Conservation (phyloP, 2,113 vertebrate genomes). For the Dermatemys mawii region DNA sequence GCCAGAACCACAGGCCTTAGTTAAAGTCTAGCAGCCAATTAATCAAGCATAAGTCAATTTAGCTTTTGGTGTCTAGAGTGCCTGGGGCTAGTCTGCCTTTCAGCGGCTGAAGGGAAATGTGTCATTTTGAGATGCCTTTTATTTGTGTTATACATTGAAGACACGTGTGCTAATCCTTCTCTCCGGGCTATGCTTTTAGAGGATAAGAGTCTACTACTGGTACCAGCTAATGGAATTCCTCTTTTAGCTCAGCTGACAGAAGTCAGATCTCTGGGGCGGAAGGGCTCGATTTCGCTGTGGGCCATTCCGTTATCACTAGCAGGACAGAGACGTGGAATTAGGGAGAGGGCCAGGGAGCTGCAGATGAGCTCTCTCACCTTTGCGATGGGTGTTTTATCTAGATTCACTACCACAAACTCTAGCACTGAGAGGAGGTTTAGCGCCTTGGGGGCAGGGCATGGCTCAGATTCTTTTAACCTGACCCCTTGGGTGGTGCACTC, state of each 20-base stretch:
- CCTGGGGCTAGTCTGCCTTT: not conserved
- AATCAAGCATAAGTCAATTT: not conserved
- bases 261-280: not conserved
- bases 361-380: not conserved
- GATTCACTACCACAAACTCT: not conserved
- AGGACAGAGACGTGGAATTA: not conserved
- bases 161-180: not conserved
- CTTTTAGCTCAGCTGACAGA: not conserved
- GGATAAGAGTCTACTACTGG: not conserved
- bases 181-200: not conserved
- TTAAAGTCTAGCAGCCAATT: not conserved
- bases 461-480: not conserved
- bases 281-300: not conserved
- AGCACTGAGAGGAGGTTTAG: rapidly evolving
- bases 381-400: not conserved
- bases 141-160: not conserved
- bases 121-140: not conserved
- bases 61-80: not conserved
- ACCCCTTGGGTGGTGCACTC: not conserved
- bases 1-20: not conserved
- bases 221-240: not conserved
- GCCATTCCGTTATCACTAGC: not conserved
- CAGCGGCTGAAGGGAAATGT: not conserved
- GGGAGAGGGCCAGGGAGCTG: not conserved
- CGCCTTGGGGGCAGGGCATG: not conserved